Percentiles rank a stretch among this genome's conserved stretches.
These are phyloP conservation scores for Balanococcus diminutus DNA, from an alignment of 2,888 invertebrate species.

Conservation along the genomic window DNA sequence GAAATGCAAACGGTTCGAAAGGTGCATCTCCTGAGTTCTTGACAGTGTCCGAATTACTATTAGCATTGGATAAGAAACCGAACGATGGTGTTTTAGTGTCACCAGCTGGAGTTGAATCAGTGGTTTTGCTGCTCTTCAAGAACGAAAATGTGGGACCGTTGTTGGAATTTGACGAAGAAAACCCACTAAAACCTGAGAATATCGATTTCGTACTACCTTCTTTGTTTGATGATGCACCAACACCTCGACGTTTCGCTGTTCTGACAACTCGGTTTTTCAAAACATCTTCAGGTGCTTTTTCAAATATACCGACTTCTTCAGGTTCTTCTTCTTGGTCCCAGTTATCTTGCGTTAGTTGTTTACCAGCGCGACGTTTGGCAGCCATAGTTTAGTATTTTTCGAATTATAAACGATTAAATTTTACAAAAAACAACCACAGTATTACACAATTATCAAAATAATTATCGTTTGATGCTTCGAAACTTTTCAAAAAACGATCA, in stretches of 20 bases:
- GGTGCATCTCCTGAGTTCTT: not conserved
- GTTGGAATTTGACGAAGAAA: constrained; percentile 12
- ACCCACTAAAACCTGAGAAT: constrained; percentile 58
- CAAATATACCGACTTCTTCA: constrained; percentile 59
- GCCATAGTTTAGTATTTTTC: not conserved
- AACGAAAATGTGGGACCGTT: constrained; percentile 57
- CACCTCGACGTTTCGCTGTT: constrained; percentile 65
- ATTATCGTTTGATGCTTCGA: not conserved
- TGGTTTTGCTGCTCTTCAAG: constrained; percentile 55
- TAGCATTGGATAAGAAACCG: not conserved
- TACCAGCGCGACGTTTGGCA: constrained; percentile 74
- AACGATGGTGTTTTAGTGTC: not conserved
- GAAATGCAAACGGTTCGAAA: not conserved
- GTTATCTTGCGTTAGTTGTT: constrained; percentile 81
- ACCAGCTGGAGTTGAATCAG: not conserved
- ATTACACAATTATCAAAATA: not conserved
- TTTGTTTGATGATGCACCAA: constrained; percentile 34
- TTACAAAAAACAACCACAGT: not conserved
- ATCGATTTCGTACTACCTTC: constrained; percentile 54
- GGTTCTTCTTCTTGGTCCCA: constrained; percentile 71
- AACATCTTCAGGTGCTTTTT: constrained; percentile 66
- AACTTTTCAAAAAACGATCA: not conserved
- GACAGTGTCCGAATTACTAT: not conserved
- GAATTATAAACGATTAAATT: not conserved
- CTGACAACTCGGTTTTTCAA: constrained; percentile 78